Percentiles rank a stretch among this genome's conserved stretches.
phyloP scores from a whole-genome alignment of 2,113 vertebrate genomes.

The Odocoileus virginianus region DNA sequence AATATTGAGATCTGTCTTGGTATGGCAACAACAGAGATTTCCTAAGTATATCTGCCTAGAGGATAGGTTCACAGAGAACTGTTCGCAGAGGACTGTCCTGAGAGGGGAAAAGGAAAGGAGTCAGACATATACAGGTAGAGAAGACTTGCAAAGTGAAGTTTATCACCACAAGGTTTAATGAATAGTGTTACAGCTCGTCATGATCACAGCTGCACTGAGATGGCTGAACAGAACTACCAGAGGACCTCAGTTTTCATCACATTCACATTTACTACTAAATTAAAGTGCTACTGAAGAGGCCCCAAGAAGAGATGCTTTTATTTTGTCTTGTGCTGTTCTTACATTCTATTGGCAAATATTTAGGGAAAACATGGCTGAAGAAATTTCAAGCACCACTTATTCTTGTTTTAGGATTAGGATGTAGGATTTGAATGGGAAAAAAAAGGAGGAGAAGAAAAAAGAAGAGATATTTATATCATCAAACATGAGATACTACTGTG shows the following conservation, averaged over 20 bases:
- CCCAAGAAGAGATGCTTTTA: not conserved
- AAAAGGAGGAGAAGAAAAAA: not conserved
- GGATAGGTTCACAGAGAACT: not conserved
- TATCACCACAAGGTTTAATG: not conserved
- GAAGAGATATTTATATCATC: not conserved
- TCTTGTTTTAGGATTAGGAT: not conserved
- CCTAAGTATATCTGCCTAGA: not conserved
- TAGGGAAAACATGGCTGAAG: not conserved
- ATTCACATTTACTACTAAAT: not conserved
- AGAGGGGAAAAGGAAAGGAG: not conserved
- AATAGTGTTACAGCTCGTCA: not conserved
- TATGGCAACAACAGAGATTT: not conserved
- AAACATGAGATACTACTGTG: not conserved
- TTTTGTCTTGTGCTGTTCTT: not conserved
- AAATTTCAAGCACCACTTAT: not conserved
- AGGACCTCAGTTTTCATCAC: not conserved
- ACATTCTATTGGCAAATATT: not conserved
- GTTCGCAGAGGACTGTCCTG: not conserved
- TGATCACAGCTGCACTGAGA: not conserved
- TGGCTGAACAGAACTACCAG: not conserved
- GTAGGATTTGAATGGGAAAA: not conserved
- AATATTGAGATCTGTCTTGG: not conserved
- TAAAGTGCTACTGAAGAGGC: not conserved
- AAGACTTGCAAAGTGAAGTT: not conserved
- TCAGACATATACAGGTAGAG: rapidly evolving